Percentiles rank a stretch among this genome's conserved stretches.
Evolutionary conservation across 2,797 vertebrate species (phyloP).

Genomic region (Takifugu rubripes): DNA sequence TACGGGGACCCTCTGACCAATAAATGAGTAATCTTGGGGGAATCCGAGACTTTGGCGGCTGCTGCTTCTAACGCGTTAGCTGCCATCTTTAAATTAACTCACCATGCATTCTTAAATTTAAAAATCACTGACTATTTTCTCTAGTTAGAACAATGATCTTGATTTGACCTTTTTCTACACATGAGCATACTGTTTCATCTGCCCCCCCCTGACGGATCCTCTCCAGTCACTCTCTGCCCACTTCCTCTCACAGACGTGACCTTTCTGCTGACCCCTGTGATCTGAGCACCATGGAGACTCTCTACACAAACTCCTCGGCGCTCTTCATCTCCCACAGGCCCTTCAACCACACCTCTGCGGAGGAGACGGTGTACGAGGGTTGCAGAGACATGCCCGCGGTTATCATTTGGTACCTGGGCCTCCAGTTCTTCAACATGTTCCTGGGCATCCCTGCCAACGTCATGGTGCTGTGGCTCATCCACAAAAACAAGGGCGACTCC

Average conservation of each 20-base stretch:
- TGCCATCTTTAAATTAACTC: too few species aligned
- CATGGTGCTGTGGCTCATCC: constrained; percentile 77
- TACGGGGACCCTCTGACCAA: neutral
- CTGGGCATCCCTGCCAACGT: constrained; percentile 77
- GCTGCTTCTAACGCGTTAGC: neutral
- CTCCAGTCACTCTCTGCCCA: neutral
- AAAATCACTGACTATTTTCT: too few species aligned
- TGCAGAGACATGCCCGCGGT: constrained; percentile 63
- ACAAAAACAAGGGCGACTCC: constrained; percentile 66
- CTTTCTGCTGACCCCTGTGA: neutral
- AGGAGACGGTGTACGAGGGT: constrained; percentile 43
- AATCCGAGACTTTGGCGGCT: neutral
- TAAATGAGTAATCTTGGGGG: neutral
- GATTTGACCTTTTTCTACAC: neutral
- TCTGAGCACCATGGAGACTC: constrained; percentile 47
- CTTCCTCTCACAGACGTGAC: neutral
- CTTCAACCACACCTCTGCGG: constrained; percentile 23
- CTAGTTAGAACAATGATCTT: too few species aligned
- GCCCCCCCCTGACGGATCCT: neutral
- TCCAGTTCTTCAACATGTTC: constrained; percentile 78
- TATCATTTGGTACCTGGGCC: constrained; percentile 68
- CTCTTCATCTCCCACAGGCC: constrained; percentile 44
- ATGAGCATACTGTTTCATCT: neutral
- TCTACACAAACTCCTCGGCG: constrained; percentile 56
- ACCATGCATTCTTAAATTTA: too few species aligned